phyloP scores from a whole-genome alignment of 2,113 vertebrate species.

The Callipepla californica region DNA sequence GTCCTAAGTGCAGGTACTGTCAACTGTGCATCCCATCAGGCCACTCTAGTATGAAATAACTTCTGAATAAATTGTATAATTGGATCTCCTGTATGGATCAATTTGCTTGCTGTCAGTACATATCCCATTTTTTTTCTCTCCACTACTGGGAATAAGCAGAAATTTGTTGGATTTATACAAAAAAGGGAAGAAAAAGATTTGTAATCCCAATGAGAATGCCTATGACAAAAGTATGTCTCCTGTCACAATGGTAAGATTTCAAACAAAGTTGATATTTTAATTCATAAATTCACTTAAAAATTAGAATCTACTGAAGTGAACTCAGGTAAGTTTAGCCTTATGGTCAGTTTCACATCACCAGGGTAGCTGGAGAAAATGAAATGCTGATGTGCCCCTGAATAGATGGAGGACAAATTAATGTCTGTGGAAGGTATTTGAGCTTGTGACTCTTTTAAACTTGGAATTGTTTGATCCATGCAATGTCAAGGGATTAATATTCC shows the following conservation, averaged over 20 bases:
- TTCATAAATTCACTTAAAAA: neutral
- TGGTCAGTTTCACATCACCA: neutral
- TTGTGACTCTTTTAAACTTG: constrained; percentile 36
- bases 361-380: constrained; percentile 11
- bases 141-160: neutral
- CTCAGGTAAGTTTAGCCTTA: neutral
- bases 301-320: neutral
- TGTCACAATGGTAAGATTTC: neutral
- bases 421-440: constrained; percentile 42
- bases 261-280: neutral
- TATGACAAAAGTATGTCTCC: neutral
- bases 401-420: neutral
- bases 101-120: neutral
- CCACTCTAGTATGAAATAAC: neutral
- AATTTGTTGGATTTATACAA: neutral
- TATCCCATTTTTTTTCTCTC: neutral
- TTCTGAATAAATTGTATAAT: neutral
- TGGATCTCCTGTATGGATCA: neutral
- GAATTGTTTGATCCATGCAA: constrained; percentile 15
- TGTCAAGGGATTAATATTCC: constrained; percentile 30
- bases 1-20: neutral
- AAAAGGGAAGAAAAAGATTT: neutral
- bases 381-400: neutral
- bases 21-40: neutral
- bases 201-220: neutral